phyloP scores from a whole-genome alignment of 2,888 invertebrate genomes.

The Dynastes hyllus region DNA sequence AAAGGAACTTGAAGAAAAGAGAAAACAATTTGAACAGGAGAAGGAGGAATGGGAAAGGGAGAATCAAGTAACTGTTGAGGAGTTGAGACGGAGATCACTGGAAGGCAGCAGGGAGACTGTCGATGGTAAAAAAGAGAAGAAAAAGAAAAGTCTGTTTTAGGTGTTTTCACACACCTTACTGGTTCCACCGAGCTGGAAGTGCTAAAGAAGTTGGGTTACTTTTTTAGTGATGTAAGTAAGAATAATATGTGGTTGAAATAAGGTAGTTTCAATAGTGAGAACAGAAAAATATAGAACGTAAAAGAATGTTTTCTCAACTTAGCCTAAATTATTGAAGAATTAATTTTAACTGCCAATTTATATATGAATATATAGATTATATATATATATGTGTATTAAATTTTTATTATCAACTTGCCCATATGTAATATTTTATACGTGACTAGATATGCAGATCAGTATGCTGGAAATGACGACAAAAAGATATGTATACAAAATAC shows the following conservation, averaged over 20 bases:
- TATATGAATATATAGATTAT: conserved; percentile 50
- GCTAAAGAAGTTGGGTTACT: conserved; percentile 46
- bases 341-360: conserved; percentile 55
- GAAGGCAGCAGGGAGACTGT: conserved; percentile 93
- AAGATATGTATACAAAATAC: conserved; percentile 49
- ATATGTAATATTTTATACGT: conserved; percentile 56
- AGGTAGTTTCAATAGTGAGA: conserved; percentile 51
- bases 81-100: conserved; percentile 88
- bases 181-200: conserved; percentile 46
- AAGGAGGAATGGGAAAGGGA: conserved; percentile 92
- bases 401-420: conserved; percentile 55
- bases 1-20: conserved; percentile 92
- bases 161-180: conserved; percentile 40
- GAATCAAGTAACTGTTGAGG: conserved; percentile 91
- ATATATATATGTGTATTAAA: conserved; percentile 53
- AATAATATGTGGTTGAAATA: conserved; percentile 41
- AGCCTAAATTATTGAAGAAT: conserved; percentile 53
- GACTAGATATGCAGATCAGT: conserved; percentile 53
- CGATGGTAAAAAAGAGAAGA: conserved; percentile 92
- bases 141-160: conserved; percentile 94
- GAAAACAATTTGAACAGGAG: conserved; percentile 89
- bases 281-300: conserved; percentile 45
- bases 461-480: conserved; percentile 52
- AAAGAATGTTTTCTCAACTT: conserved; percentile 50
- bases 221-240: conserved; percentile 50